phyloP scores from a whole-genome alignment of 2,797 vertebrate genomes.

The Syndactyla subalaris region DNA sequence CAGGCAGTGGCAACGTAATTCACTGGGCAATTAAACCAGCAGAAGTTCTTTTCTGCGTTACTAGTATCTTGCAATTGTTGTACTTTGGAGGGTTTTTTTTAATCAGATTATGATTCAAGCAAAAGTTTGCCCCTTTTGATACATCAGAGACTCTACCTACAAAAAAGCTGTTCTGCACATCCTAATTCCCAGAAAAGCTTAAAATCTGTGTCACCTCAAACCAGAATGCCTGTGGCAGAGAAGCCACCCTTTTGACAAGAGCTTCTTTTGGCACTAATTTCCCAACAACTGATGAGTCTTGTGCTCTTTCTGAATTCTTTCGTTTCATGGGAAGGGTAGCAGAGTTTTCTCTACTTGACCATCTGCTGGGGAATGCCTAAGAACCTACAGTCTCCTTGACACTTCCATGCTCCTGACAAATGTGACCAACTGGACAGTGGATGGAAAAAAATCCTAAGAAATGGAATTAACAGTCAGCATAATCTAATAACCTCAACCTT shows the following conservation, averaged over 20 bases:
- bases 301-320: not conserved
- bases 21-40: not conserved
- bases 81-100: not conserved
- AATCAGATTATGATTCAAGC: not conserved
- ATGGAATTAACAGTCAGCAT: not conserved
- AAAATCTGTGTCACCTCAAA: not conserved
- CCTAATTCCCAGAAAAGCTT: not conserved
- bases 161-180: not conserved
- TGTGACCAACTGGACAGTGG: rapidly evolving
- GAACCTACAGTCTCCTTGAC: not conserved
- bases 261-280: not conserved
- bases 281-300: not conserved
- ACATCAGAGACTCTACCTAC: not conserved
- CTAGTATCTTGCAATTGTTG: not conserved
- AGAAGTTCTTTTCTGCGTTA: not conserved
- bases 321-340: not conserved
- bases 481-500: not conserved
- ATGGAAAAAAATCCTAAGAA: not conserved
- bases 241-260: not conserved
- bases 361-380: not conserved
- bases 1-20: not conserved
- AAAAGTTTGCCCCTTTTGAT: not conserved
- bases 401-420: not conserved
- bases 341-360: not conserved
- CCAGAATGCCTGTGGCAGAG: not conserved